phyloP scores from a whole-genome alignment of 2,797 vertebrate genomes.

The Microcaecilia unicolor region DNA sequence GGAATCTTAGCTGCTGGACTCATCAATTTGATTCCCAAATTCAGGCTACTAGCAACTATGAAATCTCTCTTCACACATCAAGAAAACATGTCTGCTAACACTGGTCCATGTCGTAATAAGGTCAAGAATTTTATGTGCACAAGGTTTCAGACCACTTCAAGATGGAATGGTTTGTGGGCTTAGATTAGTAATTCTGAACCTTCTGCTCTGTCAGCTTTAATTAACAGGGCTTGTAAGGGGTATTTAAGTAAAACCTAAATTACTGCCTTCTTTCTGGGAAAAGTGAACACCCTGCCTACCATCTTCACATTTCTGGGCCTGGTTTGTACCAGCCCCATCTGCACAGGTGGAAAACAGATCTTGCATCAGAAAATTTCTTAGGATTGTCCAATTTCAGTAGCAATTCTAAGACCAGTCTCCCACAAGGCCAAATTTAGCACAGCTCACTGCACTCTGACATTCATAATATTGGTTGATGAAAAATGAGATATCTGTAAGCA shows the following conservation, averaged over 20 bases:
- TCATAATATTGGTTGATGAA: slow-evolving; percentile 21
- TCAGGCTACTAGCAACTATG: no score
- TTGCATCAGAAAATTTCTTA: no score
- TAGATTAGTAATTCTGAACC: background rate
- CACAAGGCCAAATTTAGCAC: slow-evolving; percentile 11
- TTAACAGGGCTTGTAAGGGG: slow-evolving; percentile 21
- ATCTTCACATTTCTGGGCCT: slow-evolving; percentile 25
- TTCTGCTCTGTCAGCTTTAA: slow-evolving; percentile 21
- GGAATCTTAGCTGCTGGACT: no score
- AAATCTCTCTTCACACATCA: no score
- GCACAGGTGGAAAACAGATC: slow-evolving; percentile 1
- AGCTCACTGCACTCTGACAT: slow-evolving; percentile 2
- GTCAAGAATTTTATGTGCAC: no score
- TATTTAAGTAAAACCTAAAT: slow-evolving; percentile 21
- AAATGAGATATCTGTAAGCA: slow-evolving; percentile 17
- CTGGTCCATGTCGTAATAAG: no score
- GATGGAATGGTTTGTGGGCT: no score
- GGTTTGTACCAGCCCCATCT: slow-evolving; percentile 10
- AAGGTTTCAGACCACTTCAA: no score
- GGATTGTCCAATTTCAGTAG: slow-evolving; percentile 15
- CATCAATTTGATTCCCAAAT: no score
- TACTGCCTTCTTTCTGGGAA: slow-evolving; percentile 9
- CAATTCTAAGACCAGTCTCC: slow-evolving; percentile 20
- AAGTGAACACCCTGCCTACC: slow-evolving; percentile 12
- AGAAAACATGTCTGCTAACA: no score